phyloP scores from a whole-genome alignment of 2,797 vertebrate genomes.

The Scarus forsteni region DNA sequence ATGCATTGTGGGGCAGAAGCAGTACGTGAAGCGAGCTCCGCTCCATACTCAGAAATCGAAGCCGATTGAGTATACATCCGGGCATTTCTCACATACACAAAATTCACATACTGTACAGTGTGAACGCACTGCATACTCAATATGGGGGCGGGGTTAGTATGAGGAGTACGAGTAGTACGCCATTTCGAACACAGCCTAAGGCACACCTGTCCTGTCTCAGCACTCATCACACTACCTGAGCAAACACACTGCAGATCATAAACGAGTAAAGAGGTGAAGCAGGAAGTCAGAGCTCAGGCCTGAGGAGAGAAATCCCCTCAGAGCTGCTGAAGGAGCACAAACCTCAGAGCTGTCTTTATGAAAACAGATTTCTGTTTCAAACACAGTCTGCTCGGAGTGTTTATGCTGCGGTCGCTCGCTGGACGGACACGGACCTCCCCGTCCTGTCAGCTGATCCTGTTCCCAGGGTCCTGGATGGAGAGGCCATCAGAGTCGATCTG shows the following conservation, averaged over 20 bases:
- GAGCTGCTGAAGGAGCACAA: constrained; percentile 3
- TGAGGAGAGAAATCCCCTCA: constrained; percentile 33
- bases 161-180: too few species aligned
- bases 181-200: too few species aligned
- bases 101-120: too few species aligned
- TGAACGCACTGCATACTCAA: too few species aligned
- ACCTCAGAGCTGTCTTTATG: constrained; percentile 12
- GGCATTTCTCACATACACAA: too few species aligned
- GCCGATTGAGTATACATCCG: too few species aligned
- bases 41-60: too few species aligned
- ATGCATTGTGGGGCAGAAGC: too few species aligned
- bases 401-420: constrained; percentile 65
- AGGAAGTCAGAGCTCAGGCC: constrained; percentile 48
- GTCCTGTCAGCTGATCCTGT: constrained; percentile 84
- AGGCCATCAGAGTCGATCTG: constrained; percentile 84
- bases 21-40: too few species aligned
- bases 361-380: constrained; percentile 3
- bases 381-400: constrained; percentile 39
- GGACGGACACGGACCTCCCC: constrained; percentile 75
- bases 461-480: constrained; percentile 82
- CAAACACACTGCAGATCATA: background rate
- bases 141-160: too few species aligned
- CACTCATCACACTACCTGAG: constrained; percentile 1
- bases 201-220: background rate
- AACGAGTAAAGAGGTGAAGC: constrained; percentile 23